phyloP scores from a whole-genome alignment of 2,113 vertebrate species.

The Anolis sagrei region DNA sequence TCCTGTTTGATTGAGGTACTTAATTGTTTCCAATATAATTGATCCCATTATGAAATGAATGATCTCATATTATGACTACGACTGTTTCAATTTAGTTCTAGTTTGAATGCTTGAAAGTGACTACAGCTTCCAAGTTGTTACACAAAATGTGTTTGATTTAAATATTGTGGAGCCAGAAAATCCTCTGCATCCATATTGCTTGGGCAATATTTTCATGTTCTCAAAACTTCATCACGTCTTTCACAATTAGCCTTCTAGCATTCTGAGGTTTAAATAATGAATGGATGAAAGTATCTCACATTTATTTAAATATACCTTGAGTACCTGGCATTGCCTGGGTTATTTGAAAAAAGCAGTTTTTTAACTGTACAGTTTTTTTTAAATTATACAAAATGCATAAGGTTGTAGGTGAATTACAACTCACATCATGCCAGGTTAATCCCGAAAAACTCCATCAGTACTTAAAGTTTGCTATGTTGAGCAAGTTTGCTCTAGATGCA shows the following conservation, averaged over 20 bases:
- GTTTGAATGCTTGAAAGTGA: constrained; percentile 19
- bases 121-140: neutral
- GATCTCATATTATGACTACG: neutral
- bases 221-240: neutral
- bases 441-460: no score
- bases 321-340: no score
- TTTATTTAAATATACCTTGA: neutral
- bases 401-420: no score
- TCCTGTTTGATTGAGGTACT: constrained; percentile 23
- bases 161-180: neutral
- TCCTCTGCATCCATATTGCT: neutral
- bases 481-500: no score
- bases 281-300: neutral
- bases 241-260: neutral
- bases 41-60: constrained; percentile 33
- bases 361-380: no score
- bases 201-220: neutral
- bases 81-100: constrained; percentile 24
- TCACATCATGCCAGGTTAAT: no score
- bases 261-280: neutral
- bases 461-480: no score
- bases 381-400: no score
- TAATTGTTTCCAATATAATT: neutral
- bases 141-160: neutral
- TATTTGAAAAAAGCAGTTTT: no score